Conservation (phyloP, 1,140 invertebrate species). For the Drosophila asahinai region DNA sequence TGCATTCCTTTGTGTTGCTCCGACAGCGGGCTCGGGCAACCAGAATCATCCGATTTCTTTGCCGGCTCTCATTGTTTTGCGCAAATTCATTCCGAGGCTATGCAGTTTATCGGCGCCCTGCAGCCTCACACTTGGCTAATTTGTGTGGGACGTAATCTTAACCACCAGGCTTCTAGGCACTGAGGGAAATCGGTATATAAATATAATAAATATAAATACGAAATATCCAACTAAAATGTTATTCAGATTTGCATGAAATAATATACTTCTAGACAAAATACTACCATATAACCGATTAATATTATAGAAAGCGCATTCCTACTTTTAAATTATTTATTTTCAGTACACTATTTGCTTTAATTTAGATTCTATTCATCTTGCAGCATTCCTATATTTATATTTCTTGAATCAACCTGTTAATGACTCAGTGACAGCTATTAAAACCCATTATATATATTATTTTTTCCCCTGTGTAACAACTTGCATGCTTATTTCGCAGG, state of each 20-base stretch:
- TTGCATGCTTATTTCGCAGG: slow-evolving; percentile 18
- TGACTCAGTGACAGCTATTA: neutral
- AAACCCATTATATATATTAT: neutral
- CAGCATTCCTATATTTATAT: neutral
- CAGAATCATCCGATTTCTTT: slow-evolving; percentile 19
- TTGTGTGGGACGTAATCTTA: slow-evolving; percentile 44
- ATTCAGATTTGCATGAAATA: neutral
- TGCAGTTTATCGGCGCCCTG: slow-evolving; percentile 65
- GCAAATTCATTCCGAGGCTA: slow-evolving; percentile 66
- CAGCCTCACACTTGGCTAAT: slow-evolving; percentile 72
- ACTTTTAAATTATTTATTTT: neutral
- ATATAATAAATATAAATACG: no score
- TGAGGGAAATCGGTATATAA: neutral
- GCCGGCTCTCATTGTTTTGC: slow-evolving; percentile 49
- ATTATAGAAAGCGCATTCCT: neutral
- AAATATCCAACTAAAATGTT: no score
- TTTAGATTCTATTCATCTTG: neutral
- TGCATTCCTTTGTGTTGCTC: slow-evolving; percentile 9
- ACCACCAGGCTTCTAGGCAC: neutral
- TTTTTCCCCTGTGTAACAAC: slow-evolving; percentile 12
- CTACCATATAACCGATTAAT: no score
- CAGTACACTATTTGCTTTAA: no score
- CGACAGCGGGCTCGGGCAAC: slow-evolving; percentile 12
- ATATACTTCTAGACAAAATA: neutral
- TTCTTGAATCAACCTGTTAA: no score